Conservation (phyloP, 2,113 vertebrate species). For the Orientallactaga bullata region DNA sequence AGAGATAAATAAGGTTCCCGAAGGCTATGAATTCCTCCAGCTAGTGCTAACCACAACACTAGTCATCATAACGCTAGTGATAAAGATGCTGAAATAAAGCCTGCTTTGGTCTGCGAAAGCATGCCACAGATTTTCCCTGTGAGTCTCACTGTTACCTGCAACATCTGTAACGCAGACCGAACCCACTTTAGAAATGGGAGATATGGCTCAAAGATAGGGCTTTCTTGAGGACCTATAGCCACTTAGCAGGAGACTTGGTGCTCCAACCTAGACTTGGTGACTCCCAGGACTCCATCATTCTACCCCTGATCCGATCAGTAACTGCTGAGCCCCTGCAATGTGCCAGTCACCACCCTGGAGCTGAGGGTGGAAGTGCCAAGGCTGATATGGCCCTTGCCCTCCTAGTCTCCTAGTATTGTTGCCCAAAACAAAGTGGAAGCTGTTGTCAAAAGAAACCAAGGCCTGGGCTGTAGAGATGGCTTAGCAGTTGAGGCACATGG, state of each 20-base stretch:
- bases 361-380: neutral
- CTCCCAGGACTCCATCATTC: neutral
- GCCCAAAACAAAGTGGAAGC: neutral
- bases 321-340: neutral
- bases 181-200: neutral
- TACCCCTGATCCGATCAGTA: neutral
- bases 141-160: neutral
- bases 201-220: neutral
- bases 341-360: neutral
- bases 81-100: neutral
- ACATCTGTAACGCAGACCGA: neutral
- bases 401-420: neutral
- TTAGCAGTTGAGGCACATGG: too few relatives aligned
- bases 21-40: conserved; percentile 26
- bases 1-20: conserved; percentile 48
- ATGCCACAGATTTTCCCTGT: neutral
- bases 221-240: neutral
- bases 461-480: too few relatives aligned
- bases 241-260: neutral
- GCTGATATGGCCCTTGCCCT: neutral
- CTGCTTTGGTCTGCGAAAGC: conserved; percentile 1
- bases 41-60: neutral
- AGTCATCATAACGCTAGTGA: neutral
- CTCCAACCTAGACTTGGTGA: neutral
- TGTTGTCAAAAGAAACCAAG: neutral